Evolutionary conservation across 1,140 invertebrate species (phyloP), one percentile per base, ranked within the genome.

Genomic region (Acyrthosiphon pisum): DNA sequence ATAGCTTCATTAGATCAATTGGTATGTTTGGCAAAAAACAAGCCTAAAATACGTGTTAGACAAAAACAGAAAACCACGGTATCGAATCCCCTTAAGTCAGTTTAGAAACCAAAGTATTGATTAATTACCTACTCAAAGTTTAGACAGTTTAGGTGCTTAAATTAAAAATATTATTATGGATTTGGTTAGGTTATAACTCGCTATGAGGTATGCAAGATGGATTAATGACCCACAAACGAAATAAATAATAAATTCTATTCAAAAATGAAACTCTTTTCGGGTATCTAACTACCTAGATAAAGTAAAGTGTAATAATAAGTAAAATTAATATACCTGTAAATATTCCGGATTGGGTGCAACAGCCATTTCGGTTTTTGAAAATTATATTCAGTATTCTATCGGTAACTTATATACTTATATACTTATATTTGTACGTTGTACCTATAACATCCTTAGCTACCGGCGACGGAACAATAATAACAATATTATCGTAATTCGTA

Each of bases 271-370:
- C n/a, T 76, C 11, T 76, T 76, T 76, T 76, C 11, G 14, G 14
- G 30, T n/a, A 76, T 18, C 20, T 41, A 41, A 1, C 37, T 37
- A 37, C 41, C 41, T 53, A 53, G 20, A 6, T 76, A 56, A 14
- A 68, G 60, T n/a, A 4, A 30, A 14, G 11, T 68, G 4, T n/a
- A 30, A 68, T n/a, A 76, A 76, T n/a, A 76, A 7, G 60, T 4
- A 6, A 76, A 35, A 76, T 76, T n/a, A 76, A 76, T 76, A 37
- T 86, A 93, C 91, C 81, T 93, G 91, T 56, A 93, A 86, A 30
- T 93, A 93, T 84, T 93, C 81, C 23, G 46, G 81, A 84, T 84
- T 86, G 6, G 91, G 81, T 84, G 81, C 91, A 35, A 48, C 35
- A 23, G 91, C 91, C 91, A 93, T 93, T 86, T 53, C 60, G 2